A percentile compares a stretch with the other conserved stretches of the same genome.
These are phyloP conservation scores for Tiliacea aurago DNA, from an alignment of 2,888 invertebrate genomes.

Conservation along the genomic window DNA sequence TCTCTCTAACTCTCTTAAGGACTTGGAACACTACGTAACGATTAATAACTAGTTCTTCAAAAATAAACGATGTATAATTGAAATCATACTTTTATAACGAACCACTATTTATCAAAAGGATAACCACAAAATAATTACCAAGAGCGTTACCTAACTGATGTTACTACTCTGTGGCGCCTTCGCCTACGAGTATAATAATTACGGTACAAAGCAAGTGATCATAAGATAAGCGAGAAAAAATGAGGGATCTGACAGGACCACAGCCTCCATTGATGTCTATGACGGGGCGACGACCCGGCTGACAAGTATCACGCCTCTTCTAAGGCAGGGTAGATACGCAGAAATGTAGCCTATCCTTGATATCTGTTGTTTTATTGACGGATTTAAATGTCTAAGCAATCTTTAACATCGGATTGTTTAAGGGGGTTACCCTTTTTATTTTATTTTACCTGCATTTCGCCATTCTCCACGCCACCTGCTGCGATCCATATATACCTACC, in stretches of 20 bases:
- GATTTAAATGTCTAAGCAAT: neutral
- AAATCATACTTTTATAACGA: constrained; percentile 14
- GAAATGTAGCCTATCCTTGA: constrained; percentile 1
- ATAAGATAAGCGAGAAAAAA: constrained; percentile 78
- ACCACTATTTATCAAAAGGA: constrained; percentile 20
- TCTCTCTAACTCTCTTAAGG: too few species aligned
- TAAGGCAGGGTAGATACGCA: constrained; percentile 6
- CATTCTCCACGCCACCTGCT: too few species aligned
- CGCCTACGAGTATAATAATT: constrained; percentile 76
- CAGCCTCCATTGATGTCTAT: constrained; percentile 62
- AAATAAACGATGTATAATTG: constrained; percentile 1
- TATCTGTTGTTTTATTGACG: neutral
- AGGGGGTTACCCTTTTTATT: neutral
- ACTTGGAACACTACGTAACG: neutral
- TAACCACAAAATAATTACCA: constrained; percentile 43
- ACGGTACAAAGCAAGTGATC: constrained; percentile 77
- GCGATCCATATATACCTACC: too few species aligned
- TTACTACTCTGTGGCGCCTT: constrained; percentile 55
- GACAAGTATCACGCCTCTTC: constrained; percentile 45
- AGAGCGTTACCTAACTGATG: constrained; percentile 34
- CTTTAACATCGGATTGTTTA: neutral
- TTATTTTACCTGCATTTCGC: too few species aligned
- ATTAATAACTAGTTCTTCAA: neutral
- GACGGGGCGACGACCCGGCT: constrained; percentile 69
- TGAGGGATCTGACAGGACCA: constrained; percentile 73